A percentile compares a stretch with the other conserved stretches of the same genome.
Conservation (phyloP, 2,888 invertebrate species). For the Limnephilus lunatus region DNA sequence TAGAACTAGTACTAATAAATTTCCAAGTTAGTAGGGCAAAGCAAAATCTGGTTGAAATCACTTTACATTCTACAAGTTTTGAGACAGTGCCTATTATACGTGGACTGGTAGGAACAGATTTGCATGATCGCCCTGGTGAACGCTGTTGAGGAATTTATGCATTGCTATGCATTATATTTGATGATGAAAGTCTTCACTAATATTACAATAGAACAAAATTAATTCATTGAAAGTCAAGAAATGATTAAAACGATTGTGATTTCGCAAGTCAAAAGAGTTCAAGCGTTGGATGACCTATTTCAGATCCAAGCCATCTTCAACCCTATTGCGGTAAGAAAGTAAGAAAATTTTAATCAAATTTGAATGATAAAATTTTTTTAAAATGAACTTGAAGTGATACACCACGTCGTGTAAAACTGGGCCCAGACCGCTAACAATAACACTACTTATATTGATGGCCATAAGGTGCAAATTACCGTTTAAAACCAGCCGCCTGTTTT, state of each 20-base stretch:
- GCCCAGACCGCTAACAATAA: too few species aligned
- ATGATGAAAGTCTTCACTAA: not conserved
- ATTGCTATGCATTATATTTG: not conserved
- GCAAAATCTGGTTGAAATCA: not conserved
- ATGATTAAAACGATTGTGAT: too few species aligned
- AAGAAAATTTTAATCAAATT: too few species aligned
- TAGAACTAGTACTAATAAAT: not conserved
- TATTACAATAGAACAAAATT: not conserved
- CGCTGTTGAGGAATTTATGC: constrained; percentile 13
- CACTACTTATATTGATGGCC: too few species aligned
- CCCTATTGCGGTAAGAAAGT: too few species aligned
- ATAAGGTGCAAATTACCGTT: too few species aligned
- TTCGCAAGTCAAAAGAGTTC: too few species aligned
- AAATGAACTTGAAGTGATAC: not conserved
- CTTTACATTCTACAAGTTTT: constrained; percentile 20
- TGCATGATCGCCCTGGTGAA: constrained; percentile 17
- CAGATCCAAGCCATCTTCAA: too few species aligned
- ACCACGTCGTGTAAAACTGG: too few species aligned
- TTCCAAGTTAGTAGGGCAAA: not conserved
- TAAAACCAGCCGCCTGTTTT: too few species aligned
- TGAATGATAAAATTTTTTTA: not conserved
- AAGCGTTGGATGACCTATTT: too few species aligned
- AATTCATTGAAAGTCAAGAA: not conserved
- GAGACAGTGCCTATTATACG: not conserved
- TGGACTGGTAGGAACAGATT: not conserved